Conservation (phyloP, 2,797 vertebrate genomes). For the Scomberomorus guttatus region DNA sequence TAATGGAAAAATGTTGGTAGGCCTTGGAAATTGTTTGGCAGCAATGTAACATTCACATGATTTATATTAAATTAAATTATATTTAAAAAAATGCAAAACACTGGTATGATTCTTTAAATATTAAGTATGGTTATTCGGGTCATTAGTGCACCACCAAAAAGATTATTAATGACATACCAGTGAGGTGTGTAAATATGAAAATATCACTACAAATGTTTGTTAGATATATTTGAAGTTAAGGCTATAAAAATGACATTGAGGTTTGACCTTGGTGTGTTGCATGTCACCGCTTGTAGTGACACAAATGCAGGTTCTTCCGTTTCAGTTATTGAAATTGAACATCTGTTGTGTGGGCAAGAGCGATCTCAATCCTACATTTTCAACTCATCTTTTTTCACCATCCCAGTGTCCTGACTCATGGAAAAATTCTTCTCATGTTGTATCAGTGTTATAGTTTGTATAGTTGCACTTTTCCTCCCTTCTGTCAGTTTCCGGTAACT, state of each 20-base stretch:
- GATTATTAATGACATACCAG: neutral
- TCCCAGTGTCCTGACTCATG: constrained; percentile 18
- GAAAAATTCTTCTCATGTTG: too few species aligned
- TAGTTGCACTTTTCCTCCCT: constrained; percentile 52
- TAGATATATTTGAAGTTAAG: neutral
- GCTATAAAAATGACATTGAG: neutral
- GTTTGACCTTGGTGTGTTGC: neutral
- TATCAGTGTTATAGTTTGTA: constrained; percentile 9
- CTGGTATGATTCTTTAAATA: neutral
- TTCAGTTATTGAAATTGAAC: neutral
- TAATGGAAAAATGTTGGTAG: neutral
- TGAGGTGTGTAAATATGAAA: neutral
- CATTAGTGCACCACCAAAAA: neutral
- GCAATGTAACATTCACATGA: neutral
- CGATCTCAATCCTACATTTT: neutral
- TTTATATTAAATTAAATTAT: constrained; percentile 2
- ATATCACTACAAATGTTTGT: neutral
- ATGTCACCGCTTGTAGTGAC: neutral
- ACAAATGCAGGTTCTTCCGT: neutral
- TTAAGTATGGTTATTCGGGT: neutral
- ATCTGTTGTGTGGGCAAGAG: constrained; percentile 1
- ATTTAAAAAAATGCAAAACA: constrained; percentile 3
- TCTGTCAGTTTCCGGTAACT: constrained; percentile 12
- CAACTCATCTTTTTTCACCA: neutral
- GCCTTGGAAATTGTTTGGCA: neutral